phyloP scores from a whole-genome alignment of 2,888 invertebrate species.

The Sphaeridia pumilis region DNA sequence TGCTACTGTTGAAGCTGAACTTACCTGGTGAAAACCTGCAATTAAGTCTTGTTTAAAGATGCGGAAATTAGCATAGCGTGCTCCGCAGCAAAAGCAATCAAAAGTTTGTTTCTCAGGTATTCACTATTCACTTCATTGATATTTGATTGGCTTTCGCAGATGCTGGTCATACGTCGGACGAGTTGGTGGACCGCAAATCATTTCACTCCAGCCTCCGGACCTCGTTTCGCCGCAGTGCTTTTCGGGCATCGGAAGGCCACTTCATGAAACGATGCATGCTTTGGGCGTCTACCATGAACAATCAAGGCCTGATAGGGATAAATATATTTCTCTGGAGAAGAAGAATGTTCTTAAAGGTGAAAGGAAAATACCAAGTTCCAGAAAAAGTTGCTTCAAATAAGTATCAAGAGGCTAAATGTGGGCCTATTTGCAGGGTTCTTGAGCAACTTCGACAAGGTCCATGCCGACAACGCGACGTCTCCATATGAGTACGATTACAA shows the following conservation, averaged over 20 bases:
- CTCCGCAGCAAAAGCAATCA: neutral
- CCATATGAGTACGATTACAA: slow-evolving; percentile 63
- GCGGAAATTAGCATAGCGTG: neutral
- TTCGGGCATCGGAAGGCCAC: slow-evolving; percentile 56
- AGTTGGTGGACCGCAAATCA: slow-evolving; percentile 59
- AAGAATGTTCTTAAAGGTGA: slow-evolving; percentile 40
- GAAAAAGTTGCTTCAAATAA: neutral
- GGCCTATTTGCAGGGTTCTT: slow-evolving; percentile 43
- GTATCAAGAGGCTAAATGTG: too few species aligned
- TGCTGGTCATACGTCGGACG: slow-evolving; percentile 68
- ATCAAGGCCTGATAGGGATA: slow-evolving; percentile 59
- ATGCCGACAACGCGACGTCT: slow-evolving; percentile 52
- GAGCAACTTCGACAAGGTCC: slow-evolving; percentile 54
- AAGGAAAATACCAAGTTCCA: neutral
- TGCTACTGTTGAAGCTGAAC: neutral
- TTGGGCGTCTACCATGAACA: slow-evolving; percentile 75
- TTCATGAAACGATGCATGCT: slow-evolving; percentile 69
- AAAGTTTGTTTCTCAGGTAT: neutral
- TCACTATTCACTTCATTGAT: slow-evolving; percentile 2
- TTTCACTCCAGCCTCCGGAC: slow-evolving; percentile 56
- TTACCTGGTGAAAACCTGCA: neutral
- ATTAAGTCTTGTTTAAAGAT: neutral
- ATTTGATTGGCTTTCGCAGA: slow-evolving; percentile 38
- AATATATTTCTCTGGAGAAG: slow-evolving; percentile 54
- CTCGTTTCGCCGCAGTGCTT: slow-evolving; percentile 51